Base-by-base conservation (phyloP, 2,888 invertebrate species). In the Amaurobius ferox region DNA sequence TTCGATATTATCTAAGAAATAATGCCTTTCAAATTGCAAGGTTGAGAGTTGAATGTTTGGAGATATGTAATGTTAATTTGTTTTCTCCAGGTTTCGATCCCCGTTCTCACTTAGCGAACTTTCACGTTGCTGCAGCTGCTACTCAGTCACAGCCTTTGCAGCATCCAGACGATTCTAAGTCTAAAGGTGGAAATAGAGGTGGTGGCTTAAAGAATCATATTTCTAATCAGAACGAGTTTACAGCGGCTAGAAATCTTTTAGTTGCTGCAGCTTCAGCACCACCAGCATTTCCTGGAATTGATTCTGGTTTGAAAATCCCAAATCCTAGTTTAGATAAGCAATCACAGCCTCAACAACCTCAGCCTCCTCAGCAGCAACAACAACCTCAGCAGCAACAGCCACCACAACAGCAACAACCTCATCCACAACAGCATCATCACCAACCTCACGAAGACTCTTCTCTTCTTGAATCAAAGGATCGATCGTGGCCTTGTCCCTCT, bases 401-500 rank as follows among this genome's bases (percentile, higher is more conserved):
- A 30, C 74, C 40, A 66, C 85, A 70, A 26, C 79, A 79, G 7
- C 71, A 73, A 5, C 68, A 19, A 26, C 68, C 9, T 26, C 68
- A 39, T 13, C 68, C 6, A 0, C 68, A 68, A 48, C 40, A 40
- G 9, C 79, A 73, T 23, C 73, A 74, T 19, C 78, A 71, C 19
- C 73, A 64, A 66, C 70, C 79, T n/a, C 76, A 67, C 28, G 71
- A 80, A 2, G 70, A 74, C 0, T 67, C 74, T 16, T 23, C 55
- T 30, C 68, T 68, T 16, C 44, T 44, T n/a, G 35, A 35, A 0
- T 44, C 23, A 26, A 79, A 86, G 28, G 86, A 81, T 13, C 74
- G 79, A 1, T 73, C 85, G 26, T 89, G 89, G 89, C 89, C 89
- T 44, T 89, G 89, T 80, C 89, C 89, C 9, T 88, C 89, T n/a